Base-by-base conservation (phyloP, 1,140 invertebrate species). In the Choristoneura fumiferana region DNA sequence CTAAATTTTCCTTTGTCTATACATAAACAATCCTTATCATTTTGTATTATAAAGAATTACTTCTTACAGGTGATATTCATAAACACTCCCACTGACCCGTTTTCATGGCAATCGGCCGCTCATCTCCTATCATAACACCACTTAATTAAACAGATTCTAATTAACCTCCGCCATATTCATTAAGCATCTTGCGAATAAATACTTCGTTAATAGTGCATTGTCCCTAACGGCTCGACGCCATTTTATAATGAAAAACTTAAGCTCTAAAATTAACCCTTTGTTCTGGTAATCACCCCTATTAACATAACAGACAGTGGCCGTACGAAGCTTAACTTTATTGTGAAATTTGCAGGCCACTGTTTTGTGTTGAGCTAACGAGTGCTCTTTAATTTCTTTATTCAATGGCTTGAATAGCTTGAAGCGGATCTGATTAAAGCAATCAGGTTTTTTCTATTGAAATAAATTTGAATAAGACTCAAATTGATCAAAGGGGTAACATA, bases 181-280 rank as follows among this genome's bases (percentile, higher is more conserved):
- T 14, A 29, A n/a, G 8, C 22, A 13, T 22, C 18, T 29, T 49
- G 22, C 29, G 17, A 49, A 12, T 49, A 49, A 49, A 49, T 49
- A 49, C 43, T 49, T 29, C 40, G 39, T 45, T 40, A 40, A n/a
- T 45, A 29, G 43, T 49, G 43, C 17, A 49, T 49, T 49, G 43
- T 49, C 43, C 43, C 1, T n/a, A 22, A 49, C 12, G 22, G 43
- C 43, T 10, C 22, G 17, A 12, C 10, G 18, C 43, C 18, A 22
- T 49, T 49, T 18, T 49, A 18, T 49, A 33, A 49, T 29, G 43
- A 33, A 49, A 49, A 49, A 49, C 43, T 49, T 49, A 18, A 49
- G 43, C 43, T 49, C 43, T 49, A 49, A 49, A 49, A 49, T 49
- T 49, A 49, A 49, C 43, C 43, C 43, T 49, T 49, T 49, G 43